Base-by-base conservation (phyloP, 2,113 vertebrate species). In the Oncorhynchus mykiss region DNA sequence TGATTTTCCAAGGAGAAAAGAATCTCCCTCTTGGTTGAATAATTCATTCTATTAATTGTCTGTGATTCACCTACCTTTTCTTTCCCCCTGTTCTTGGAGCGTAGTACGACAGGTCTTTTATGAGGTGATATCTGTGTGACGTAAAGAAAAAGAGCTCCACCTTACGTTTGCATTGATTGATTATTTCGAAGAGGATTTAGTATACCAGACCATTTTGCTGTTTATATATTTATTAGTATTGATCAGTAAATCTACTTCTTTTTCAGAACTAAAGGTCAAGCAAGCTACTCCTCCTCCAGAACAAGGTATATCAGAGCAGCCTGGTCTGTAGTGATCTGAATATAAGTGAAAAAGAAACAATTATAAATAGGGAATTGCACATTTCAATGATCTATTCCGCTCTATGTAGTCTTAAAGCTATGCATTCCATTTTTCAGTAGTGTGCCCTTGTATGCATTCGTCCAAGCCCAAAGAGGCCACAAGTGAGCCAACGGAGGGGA, bases 391-490 rank as follows among this genome's bases (percentile, higher is more conserved):
- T 27, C 25, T 67, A n/a, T 24, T 20, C 16, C n/a, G 20, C 60
- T n/a, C 22, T 11, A 20, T n/a, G 22, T 29, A n/a, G 20, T 24
- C 60, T 22, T 11, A n/a, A n/a, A 22, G 25, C 25, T 66, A 22
- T 66, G 9, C 65, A 27, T 62, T 67, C n/a, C 3, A 24, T 22
- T 49, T 51, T 34, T 12, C 85, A 91, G 88, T 2, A 8, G 59
- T n/a, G 9, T 91, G 90, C 81, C 84, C 88, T n/a, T 91, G 90
- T 18, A 20, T 78, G 59, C 77, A 71, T 2, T 70, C 86, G 6
- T 54, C 78, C 3, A 79, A 80, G 16, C 22, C 22, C 48, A 77
- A 48, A 69, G 84, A 84, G 60, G 0, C 80, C 0, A 49, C 0
- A 0, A 2, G 57, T 16, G 78, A 74, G 75, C 59, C 68, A 2